phyloP scores from a whole-genome alignment of 2,888 invertebrate species.

The Girardia tigrina region DNA sequence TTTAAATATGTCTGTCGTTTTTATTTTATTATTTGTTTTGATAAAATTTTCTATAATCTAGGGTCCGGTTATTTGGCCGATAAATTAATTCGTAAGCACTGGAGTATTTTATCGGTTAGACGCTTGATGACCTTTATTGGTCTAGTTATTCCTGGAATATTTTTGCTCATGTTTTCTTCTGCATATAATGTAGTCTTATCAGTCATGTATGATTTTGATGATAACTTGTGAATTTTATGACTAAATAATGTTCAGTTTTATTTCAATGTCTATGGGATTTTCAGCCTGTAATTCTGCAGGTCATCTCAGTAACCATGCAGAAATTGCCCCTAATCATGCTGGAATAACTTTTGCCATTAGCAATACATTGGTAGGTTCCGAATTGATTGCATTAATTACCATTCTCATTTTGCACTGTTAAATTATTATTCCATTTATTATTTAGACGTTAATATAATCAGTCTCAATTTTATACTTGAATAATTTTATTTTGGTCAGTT shows the following conservation, averaged over 20 bases:
- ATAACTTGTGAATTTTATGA: neutral
- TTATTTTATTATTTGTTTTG: slow-evolving; percentile 32
- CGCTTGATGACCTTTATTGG: slow-evolving; percentile 63
- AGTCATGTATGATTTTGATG: slow-evolving; percentile 53
- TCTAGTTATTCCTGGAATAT: slow-evolving; percentile 61
- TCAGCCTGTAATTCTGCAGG: slow-evolving; percentile 65
- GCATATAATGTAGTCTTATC: slow-evolving; percentile 60
- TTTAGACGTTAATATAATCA: neutral
- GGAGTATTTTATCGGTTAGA: slow-evolving; percentile 59
- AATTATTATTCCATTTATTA: neutral
- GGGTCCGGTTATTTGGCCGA: slow-evolving; percentile 63
- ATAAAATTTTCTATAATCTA: slow-evolving; percentile 40
- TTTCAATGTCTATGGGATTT: slow-evolving; percentile 63
- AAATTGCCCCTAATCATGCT: slow-evolving; percentile 64
- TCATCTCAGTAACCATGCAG: slow-evolving; percentile 64
- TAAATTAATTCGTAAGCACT: slow-evolving; percentile 56
- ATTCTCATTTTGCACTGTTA: neutral
- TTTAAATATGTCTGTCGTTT: slow-evolving; percentile 21
- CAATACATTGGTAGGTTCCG: slow-evolving; percentile 59
- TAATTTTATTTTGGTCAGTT: no score
- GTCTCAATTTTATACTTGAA: neutral
- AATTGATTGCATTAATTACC: neutral
- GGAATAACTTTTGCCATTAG: slow-evolving; percentile 65
- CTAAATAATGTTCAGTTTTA: slow-evolving; percentile 53
- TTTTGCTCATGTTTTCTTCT: slow-evolving; percentile 60